Conservation (phyloP, 2,888 invertebrate species). For the Cephus runcator region DNA sequence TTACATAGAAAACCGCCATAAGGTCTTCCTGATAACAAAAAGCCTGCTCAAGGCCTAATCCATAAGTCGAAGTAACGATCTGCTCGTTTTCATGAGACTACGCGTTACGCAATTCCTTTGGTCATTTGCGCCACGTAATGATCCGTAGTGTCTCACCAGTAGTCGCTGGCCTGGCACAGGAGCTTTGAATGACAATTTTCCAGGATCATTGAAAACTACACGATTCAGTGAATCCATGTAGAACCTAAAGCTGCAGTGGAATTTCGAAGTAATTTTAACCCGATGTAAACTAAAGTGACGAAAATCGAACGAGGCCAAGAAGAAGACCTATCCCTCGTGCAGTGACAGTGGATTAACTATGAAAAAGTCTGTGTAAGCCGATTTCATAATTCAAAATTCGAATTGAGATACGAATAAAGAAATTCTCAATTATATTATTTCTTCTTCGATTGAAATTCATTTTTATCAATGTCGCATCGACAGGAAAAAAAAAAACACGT, state of each 20-base stretch:
- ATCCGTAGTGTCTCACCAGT: background rate
- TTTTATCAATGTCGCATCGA: background rate
- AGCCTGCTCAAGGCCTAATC: background rate
- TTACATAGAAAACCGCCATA: background rate
- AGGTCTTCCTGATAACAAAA: background rate
- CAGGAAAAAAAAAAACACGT: too few species aligned
- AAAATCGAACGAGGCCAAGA: background rate
- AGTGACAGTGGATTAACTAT: background rate
- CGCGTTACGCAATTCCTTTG: background rate
- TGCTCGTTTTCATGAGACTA: background rate
- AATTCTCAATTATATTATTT: background rate
- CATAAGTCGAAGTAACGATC: background rate
- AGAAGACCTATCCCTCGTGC: background rate
- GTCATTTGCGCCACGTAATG: background rate
- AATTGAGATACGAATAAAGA: background rate
- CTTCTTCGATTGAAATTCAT: background rate
- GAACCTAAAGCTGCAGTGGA: background rate
- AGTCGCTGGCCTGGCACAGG: background rate
- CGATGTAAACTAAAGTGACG: background rate
- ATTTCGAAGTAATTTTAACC: background rate
- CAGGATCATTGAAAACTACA: background rate
- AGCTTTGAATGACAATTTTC: background rate
- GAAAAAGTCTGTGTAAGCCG: background rate
- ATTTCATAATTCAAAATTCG: background rate
- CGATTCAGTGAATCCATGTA: background rate